A percentile compares a stretch with the other conserved stretches of the same genome.
Conservation (phyloP, 2,797 vertebrate species). For the Nasua narica region DNA sequence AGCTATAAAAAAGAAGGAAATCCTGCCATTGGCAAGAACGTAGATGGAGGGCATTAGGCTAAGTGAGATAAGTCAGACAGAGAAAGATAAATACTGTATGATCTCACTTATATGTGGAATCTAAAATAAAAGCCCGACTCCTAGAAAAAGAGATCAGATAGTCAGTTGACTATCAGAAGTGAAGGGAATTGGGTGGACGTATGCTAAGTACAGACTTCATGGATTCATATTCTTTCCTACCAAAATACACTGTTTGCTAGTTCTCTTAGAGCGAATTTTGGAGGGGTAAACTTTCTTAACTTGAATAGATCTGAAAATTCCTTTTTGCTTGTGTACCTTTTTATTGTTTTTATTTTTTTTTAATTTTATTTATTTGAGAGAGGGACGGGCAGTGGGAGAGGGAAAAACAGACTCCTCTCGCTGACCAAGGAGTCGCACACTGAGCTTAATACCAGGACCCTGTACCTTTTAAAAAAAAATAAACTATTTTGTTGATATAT, state of each 20-base stretch:
- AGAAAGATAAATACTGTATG: background rate
- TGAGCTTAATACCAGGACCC: background rate
- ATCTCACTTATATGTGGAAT: background rate
- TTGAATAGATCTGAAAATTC: background rate
- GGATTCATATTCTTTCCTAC: background rate
- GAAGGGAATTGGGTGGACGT: too few relatives aligned
- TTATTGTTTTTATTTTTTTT: background rate
- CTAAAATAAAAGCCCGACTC: background rate
- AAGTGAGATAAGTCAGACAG: background rate
- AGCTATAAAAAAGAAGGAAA: background rate
- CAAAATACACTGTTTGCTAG: background rate
- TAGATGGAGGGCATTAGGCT: background rate
- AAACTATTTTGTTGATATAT: background rate
- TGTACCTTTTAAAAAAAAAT: background rate
- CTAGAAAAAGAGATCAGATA: background rate
- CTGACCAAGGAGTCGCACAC: background rate
- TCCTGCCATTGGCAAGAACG: background rate
- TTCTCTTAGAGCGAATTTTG: background rate
- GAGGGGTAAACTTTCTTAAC: background rate
- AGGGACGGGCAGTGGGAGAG: background rate
- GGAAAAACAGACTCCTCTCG: background rate
- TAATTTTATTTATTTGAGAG: background rate
- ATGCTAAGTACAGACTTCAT: background rate
- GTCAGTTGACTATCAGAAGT: too few relatives aligned
- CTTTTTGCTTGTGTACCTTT: background rate